Conservation (phyloP, 2,113 vertebrate species). For the Oenanthe oenanthe region DNA sequence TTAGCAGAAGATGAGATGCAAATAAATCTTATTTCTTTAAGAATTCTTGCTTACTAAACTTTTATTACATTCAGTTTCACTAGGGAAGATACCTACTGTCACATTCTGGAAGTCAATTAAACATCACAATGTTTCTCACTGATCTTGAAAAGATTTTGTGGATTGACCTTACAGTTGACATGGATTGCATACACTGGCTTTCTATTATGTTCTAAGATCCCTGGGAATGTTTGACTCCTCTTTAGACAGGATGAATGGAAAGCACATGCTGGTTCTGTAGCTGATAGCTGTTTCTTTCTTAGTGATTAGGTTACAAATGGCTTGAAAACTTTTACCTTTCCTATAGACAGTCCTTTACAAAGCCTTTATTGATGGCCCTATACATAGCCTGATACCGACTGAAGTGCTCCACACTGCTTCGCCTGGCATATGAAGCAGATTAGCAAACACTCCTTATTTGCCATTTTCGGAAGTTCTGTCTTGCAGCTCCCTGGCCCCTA, state of each 20-base stretch:
- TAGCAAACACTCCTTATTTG: background rate
- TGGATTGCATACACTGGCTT: background rate
- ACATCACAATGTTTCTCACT: background rate
- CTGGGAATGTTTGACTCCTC: background rate
- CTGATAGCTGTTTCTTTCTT: background rate
- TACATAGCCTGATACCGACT: background rate
- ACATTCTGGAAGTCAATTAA: background rate
- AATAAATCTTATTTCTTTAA: background rate
- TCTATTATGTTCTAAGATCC: background rate
- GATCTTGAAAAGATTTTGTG: background rate
- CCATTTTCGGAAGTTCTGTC: background rate
- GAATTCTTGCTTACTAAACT: background rate
- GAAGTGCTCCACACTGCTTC: background rate
- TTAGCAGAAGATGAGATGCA: background rate
- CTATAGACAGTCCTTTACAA: background rate
- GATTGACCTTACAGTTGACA: background rate
- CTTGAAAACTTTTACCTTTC: background rate
- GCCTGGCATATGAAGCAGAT: background rate
- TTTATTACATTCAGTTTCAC: background rate
- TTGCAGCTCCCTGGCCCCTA: background rate
- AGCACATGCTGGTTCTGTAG: background rate
- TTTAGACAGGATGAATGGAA: background rate
- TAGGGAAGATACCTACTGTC: background rate
- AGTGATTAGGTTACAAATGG: background rate
- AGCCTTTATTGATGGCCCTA: background rate